Percentiles rank a stretch among this genome's conserved stretches.
These are phyloP conservation scores for Dufourea novaeangliae DNA, from an alignment of 1,140 invertebrate genomes.

Conservation along the genomic window DNA sequence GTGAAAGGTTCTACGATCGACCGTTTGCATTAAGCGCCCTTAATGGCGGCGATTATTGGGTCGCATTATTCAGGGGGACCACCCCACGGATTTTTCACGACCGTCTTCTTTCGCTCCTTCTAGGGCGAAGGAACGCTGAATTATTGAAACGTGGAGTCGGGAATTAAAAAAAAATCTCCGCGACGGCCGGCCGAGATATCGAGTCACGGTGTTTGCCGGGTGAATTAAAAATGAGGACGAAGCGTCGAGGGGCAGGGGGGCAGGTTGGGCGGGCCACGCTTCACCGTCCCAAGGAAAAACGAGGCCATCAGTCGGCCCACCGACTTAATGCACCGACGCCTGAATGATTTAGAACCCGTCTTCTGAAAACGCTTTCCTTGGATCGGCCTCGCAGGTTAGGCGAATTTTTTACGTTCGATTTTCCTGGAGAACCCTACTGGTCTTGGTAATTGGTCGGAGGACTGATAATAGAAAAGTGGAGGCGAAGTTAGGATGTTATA, in stretches of 20 bases:
- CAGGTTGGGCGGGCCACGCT: constrained; percentile 44
- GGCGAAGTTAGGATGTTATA: too few relatives aligned
- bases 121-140: constrained; percentile 69
- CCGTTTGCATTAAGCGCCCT: constrained; percentile 68
- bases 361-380: constrained; percentile 11
- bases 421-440: too few relatives aligned
- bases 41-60: constrained; percentile 78
- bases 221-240: constrained; percentile 80
- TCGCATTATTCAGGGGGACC: constrained; percentile 77
- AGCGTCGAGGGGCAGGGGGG: constrained; percentile 72
- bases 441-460: too few relatives aligned
- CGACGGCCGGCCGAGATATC: constrained; percentile 51
- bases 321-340: constrained; percentile 72
- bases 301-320: constrained; percentile 74
- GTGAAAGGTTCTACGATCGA: constrained; percentile 19
- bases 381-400: not conserved
- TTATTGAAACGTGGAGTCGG: constrained; percentile 74
- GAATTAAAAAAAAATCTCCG: constrained; percentile 80
- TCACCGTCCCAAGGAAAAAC: constrained; percentile 70
- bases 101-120: constrained; percentile 33
- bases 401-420: constrained; percentile 23
- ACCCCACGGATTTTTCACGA: constrained; percentile 42
- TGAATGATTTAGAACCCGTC: constrained; percentile 72
- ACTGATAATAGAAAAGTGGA: too few relatives aligned
- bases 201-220: constrained; percentile 74